Evolutionary conservation across 1,140 invertebrate genomes (phyloP), one percentile per base, ranked within the genome.

Genomic region (Cydia fagiglandana): DNA sequence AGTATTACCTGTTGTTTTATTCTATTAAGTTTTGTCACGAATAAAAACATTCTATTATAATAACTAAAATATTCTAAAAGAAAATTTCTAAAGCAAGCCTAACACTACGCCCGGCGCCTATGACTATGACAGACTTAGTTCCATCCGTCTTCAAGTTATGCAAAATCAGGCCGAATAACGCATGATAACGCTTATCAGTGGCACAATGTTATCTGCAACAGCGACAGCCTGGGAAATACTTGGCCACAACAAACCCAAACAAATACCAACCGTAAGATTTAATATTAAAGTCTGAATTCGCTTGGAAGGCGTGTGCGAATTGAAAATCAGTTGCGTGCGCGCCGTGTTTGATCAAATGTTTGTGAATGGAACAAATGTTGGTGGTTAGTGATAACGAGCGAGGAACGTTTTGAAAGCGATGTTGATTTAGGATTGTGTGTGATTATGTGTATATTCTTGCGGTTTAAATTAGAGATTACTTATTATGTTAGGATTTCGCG

Each of bases 141-240:
- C 3, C 64, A 75, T 75, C 68, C 68, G 38, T 41, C 38, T 38
- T 7, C 75, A 76, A 74, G 77, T 66, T 75, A 82, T 81, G 83
- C 83, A 82, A 84, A 84, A 80, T 78, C 64, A 34, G 64, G 64
- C 80, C 78, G 78, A 84, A 83, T 81, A 81, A 73, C 79, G 79
- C 41, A 6, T 70, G 83, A 83, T 83, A 84, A 74, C 75, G 50
- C 75, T 83, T 84, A 84, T 84, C 83, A 77, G 41, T 64, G 76
- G 77, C 77, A 84, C 79, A 81, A 79, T 77, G 80, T 78, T 83
- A 81, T 84, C 64, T 68, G 30, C 81, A 77, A 75, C 47, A 38
- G 70, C 75, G 78, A 78, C 80, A 78, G 78, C 77, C 78, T 80
- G 77, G 77, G 81, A 82, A 80, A 20, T 64, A 50, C 64, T 38